phyloP scores from a whole-genome alignment of 2,113 vertebrate species.

The Phalacrocorax pelagicus region DNA sequence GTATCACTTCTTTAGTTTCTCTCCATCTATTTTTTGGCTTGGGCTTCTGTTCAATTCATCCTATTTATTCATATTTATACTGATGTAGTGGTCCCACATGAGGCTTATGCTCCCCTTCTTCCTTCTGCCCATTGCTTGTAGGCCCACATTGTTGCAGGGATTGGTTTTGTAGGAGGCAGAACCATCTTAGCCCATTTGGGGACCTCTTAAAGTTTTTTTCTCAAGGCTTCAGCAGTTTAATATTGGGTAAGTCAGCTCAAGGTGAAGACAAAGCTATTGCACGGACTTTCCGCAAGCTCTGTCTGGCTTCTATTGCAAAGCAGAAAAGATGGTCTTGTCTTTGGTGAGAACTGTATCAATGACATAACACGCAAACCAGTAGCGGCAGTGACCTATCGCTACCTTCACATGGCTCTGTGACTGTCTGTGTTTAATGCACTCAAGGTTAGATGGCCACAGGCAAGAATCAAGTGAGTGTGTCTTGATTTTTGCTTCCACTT shows the following conservation, averaged over 20 bases:
- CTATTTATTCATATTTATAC: slow-evolving; percentile 54
- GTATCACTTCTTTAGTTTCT: neutral
- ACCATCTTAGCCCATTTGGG: neutral
- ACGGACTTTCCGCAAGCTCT: neutral
- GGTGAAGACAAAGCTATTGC: slow-evolving; percentile 49
- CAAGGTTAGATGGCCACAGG: neutral
- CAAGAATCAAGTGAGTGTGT: neutral
- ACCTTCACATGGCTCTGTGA: neutral
- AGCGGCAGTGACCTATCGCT: neutral
- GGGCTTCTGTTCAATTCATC: slow-evolving; percentile 31
- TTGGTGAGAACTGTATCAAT: slow-evolving; percentile 58
- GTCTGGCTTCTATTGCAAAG: slow-evolving; percentile 32
- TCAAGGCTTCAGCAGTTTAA: neutral
- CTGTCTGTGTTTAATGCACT: neutral
- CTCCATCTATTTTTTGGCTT: slow-evolving; percentile 39
- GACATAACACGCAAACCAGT: neutral
- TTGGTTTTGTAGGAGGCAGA: neutral
- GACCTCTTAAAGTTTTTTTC: neutral
- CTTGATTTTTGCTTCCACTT: neutral
- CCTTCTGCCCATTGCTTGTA: neutral
- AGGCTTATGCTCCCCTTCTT: neutral
- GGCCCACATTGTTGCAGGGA: neutral
- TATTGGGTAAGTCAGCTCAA: neutral
- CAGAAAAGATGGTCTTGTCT: slow-evolving; percentile 40
- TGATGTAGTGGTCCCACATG: neutral